Conservation (phyloP, 2,113 vertebrate genomes). For the Malurus elegans region DNA sequence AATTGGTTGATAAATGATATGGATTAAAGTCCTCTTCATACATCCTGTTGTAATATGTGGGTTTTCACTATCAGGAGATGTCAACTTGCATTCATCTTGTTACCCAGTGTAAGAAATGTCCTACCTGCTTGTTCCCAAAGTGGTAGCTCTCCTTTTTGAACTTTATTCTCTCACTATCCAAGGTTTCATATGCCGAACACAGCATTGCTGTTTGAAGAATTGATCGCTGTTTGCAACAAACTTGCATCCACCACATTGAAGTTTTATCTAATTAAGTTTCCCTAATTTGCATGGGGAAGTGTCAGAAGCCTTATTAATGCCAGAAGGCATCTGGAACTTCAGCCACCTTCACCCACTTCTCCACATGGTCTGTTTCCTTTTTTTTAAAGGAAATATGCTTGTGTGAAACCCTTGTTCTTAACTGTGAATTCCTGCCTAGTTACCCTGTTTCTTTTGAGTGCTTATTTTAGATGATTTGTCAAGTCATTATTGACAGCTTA, state of each 20-base stretch:
- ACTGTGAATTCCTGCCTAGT: neutral
- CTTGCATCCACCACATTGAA: neutral
- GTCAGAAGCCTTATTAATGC: neutral
- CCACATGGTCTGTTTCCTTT: neutral
- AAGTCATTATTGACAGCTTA: neutral
- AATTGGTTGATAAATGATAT: neutral
- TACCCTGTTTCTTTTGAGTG: neutral
- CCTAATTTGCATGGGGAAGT: neutral
- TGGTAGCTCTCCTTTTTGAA: neutral
- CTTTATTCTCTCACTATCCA: neutral
- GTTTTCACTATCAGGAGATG: neutral
- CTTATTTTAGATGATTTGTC: neutral
- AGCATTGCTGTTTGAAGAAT: neutral
- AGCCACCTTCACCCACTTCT: neutral
- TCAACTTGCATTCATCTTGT: neutral
- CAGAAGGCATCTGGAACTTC: neutral
- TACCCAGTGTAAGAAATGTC: neutral
- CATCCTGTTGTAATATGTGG: fast-evolving
- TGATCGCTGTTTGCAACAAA: neutral
- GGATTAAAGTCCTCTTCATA: neutral
- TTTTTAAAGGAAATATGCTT: neutral
- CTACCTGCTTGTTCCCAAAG: neutral
- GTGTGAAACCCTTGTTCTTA: neutral
- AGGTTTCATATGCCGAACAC: neutral
- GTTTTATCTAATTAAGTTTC: neutral